These are phyloP conservation scores for Charadrius vociferus DNA, from an alignment of 2,113 vertebrate species.

Conservation along the genomic window DNA sequence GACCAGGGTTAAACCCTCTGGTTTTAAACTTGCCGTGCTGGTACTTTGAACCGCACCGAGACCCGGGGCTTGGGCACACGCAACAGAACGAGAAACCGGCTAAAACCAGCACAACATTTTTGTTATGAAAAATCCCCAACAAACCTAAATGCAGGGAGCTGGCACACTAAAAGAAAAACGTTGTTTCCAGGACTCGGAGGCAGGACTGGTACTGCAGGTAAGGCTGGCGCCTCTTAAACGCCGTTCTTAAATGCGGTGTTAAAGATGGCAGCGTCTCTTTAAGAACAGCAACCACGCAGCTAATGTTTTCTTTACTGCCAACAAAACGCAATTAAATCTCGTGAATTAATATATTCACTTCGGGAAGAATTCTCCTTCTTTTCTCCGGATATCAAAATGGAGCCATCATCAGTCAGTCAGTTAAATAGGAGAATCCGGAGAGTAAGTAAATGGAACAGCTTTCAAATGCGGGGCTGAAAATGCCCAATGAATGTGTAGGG, in stretches of 20 bases:
- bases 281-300: neutral
- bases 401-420: constrained; percentile 85
- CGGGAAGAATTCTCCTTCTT: constrained; percentile 57
- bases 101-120: neutral
- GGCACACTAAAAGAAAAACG: neutral
- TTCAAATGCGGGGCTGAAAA: constrained; percentile 75
- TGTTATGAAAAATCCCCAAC: neutral
- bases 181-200: neutral
- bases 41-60: neutral
- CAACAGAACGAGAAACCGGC: neutral
- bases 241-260: neutral
- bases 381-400: constrained; percentile 78
- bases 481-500: constrained; percentile 73
- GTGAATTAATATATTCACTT: constrained; percentile 65
- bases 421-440: constrained; percentile 74
- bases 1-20: neutral
- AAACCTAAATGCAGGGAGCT: neutral
- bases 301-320: constrained; percentile 18
- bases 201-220: neutral
- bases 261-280: neutral
- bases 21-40: neutral
- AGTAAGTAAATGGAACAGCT: constrained; percentile 81
- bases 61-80: neutral
- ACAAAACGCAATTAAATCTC: constrained; percentile 16
- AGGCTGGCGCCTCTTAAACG: neutral